Conservation (phyloP, 2,113 vertebrate genomes). For the Oncorhynchus nerka region DNA sequence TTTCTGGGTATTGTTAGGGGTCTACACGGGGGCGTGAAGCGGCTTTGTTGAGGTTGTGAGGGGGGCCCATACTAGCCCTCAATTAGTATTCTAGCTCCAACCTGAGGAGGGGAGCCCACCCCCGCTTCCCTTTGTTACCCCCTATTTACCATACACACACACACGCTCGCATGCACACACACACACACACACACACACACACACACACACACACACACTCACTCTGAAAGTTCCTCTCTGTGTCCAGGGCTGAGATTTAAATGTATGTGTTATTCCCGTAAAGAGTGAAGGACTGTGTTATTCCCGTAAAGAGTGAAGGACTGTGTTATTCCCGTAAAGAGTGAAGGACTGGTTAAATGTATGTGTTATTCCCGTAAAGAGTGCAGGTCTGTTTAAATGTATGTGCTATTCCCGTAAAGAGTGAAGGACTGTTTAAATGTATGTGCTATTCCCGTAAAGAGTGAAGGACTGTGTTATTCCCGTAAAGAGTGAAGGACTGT, state of each 20-base stretch:
- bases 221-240: conserved; percentile 2
- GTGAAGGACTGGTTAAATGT: too few relatives aligned
- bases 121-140: conserved; percentile 58
- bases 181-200: too few relatives aligned
- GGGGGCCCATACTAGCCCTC: conserved; percentile 45
- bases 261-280: neutral
- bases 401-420: too few relatives aligned
- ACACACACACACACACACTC: neutral
- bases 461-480: too few relatives aligned
- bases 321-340: too few relatives aligned
- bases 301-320: too few relatives aligned
- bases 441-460: too few relatives aligned
- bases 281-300: neutral
- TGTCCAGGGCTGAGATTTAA: neutral
- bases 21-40: conserved; percentile 58
- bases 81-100: conserved; percentile 79
- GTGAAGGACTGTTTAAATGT: too few relatives aligned
- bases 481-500: too few relatives aligned
- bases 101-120: conserved; percentile 61
- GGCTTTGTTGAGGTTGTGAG: conserved; percentile 66
- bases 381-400: too few relatives aligned
- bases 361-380: too few relatives aligned
- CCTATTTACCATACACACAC: conserved; percentile 32
- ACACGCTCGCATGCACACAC: conserved; percentile 13
- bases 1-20: conserved; percentile 70